Conservation (phyloP, 2,888 invertebrate genomes). For the Cheilosia variabilis region DNA sequence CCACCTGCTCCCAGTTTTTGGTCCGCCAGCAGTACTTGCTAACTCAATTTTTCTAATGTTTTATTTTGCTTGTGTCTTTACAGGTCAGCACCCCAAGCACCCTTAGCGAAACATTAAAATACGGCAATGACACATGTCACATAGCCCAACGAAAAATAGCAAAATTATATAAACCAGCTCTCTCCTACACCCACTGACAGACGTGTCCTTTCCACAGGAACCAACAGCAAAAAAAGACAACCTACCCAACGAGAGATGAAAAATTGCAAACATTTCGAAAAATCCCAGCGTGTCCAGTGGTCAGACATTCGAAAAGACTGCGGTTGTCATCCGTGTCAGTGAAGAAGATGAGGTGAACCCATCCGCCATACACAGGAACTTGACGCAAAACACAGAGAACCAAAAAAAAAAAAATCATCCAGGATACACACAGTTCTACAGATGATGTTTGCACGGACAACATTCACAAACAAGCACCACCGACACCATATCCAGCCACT, state of each 20-base stretch:
- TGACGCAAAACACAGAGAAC: conserved; percentile 23
- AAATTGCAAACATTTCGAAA: conserved; percentile 74
- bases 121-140: conserved; percentile 61
- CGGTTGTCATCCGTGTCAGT: conserved; percentile 75
- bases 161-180: conserved; percentile 1
- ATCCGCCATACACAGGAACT: conserved; percentile 57
- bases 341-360: conserved; percentile 74
- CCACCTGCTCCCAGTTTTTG: not conserved
- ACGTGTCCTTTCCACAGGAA: conserved; percentile 51
- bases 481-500: conserved; percentile 75
- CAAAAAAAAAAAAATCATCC: conserved; percentile 32
- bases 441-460: conserved; percentile 73
- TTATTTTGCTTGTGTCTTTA: conserved; percentile 52
- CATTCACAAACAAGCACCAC: conserved; percentile 73
- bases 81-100: conserved; percentile 33
- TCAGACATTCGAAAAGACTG: conserved; percentile 74
- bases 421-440: conserved; percentile 49
- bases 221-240: conserved; percentile 10
- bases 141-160: conserved; percentile 53
- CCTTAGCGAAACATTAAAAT: conserved; percentile 55
- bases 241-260: conserved; percentile 65
- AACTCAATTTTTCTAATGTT: conserved; percentile 39
- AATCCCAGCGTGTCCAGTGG: conserved; percentile 75
- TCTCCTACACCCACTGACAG: conserved; percentile 29
- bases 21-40: not conserved